phyloP scores from a whole-genome alignment of 2,113 vertebrate species.

The Myiopsitta monachus region DNA sequence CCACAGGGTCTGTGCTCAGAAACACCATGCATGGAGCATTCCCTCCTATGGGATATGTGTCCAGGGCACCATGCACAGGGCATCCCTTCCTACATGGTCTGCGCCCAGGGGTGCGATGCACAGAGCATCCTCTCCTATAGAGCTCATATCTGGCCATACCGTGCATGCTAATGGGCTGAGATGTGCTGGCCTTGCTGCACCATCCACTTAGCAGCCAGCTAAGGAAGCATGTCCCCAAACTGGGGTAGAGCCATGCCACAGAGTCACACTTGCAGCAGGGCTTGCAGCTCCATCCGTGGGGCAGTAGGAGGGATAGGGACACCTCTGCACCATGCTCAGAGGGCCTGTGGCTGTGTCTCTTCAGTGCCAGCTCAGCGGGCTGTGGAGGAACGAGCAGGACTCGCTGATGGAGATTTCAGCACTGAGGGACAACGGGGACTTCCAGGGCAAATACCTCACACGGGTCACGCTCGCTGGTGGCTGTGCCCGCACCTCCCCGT shows the following conservation, averaged over 20 bases:
- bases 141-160: background rate
- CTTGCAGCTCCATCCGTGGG: rapidly evolving
- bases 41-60: background rate
- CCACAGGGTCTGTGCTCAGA: background rate
- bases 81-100: background rate
- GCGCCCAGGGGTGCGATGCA: no score
- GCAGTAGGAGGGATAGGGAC: background rate
- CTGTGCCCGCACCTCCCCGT: background rate
- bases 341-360: background rate
- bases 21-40: no score
- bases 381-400: constrained; percentile 43
- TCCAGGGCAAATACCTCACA: constrained; percentile 44
- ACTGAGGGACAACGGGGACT: background rate
- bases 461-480: background rate
- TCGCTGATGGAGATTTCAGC: constrained; percentile 23
- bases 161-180: background rate
- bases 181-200: background rate
- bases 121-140: rapidly evolving
- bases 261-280: background rate
- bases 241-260: rapidly evolving
- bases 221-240: background rate
- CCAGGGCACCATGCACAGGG: no score
- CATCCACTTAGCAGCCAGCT: background rate
- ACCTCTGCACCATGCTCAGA: rapidly evolving
- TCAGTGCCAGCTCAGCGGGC: constrained; percentile 22